These are phyloP conservation scores for Morpho achilles DNA, from an alignment of 2,888 invertebrate species.

Conservation along the genomic window DNA sequence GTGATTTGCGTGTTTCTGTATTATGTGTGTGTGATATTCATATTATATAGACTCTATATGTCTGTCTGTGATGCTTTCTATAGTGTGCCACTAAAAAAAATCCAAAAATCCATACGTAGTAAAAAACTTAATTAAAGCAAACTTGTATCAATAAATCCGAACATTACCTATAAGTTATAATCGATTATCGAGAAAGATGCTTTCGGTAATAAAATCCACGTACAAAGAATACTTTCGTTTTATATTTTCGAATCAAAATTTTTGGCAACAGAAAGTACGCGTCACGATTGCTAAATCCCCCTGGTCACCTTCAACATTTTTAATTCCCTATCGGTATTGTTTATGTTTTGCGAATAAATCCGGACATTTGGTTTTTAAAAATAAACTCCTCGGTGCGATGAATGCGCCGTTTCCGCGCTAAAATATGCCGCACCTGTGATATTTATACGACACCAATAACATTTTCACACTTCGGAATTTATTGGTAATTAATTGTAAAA, in stretches of 20 bases:
- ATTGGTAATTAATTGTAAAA: too few species aligned
- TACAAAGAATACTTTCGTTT: background rate
- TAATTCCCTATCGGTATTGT: conserved; percentile 15
- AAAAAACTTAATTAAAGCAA: too few species aligned
- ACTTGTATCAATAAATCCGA: too few species aligned
- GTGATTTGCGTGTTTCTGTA: too few species aligned
- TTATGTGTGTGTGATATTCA: too few species aligned
- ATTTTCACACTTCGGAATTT: too few species aligned
- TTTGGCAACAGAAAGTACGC: conserved; percentile 17
- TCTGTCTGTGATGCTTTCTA: too few species aligned
- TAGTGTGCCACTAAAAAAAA: too few species aligned
- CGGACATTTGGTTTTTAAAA: conserved; percentile 18
- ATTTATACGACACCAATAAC: conserved; percentile 1
- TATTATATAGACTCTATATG: too few species aligned
- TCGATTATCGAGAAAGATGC: too few species aligned
- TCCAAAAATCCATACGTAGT: too few species aligned
- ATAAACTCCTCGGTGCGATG: conserved; percentile 16
- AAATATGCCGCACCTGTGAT: conserved; percentile 25
- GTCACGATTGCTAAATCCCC: conserved; percentile 18
- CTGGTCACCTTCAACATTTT: conserved; percentile 21
- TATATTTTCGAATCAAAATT: conserved; percentile 3
- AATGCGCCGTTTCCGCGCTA: conserved; percentile 18
- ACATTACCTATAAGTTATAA: too few species aligned
- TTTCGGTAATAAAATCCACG: conserved; percentile 4
- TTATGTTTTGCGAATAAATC: conserved; percentile 17